Base-by-base conservation (phyloP, 2,113 vertebrate genomes). In the Orcinus orca region DNA sequence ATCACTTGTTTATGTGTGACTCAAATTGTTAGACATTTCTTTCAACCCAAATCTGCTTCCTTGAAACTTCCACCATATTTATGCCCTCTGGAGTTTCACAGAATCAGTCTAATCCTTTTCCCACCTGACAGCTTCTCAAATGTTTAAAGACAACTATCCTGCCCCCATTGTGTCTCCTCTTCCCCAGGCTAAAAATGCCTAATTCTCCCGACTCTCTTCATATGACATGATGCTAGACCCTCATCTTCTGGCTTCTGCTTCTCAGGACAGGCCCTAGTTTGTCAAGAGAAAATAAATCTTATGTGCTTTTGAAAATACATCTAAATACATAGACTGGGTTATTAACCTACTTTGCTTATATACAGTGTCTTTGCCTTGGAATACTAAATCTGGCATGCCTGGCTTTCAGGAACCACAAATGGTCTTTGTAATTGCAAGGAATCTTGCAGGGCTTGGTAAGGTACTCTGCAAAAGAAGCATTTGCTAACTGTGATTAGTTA, bases 81-180 rank as follows among this genome's bases (percentile, higher is more conserved):
- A 60, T 74, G 89, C 86, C 97, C 94, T 68, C 92, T 86, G 89
- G 89, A 92, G 60, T 58, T 93, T 81, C 73, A 71, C 15, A 29
- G 44, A 55, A 67, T 77, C 87, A n/a, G 20, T 26, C 55, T 97
- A 96, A 96, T 89, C 94, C 90, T 67, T 63, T 76, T 62, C 83
- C 93, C 86, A 83, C 5, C 55, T 96, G 96, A 98, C 96, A 97
- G 92, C 86, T 96, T 97, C 94, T 91, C 86, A 93, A 73, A 83
- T 21, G 65, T 79, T 82, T 93, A 86, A 92, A 95, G 89, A 89
- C 93, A 97, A 76, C 41, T 53, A 26, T 86, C 92, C 83, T 91
- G 73, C 89, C 68, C 11, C 44, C 60, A 83, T 91, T 77, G 55
- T 68, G 44, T 77, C 53, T 93, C 91, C 53, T 90, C 82, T 71